These are phyloP conservation scores for Meloidogyne floridensis DNA, from an alignment of 1,140 invertebrate genomes.

Conservation along the genomic window DNA sequence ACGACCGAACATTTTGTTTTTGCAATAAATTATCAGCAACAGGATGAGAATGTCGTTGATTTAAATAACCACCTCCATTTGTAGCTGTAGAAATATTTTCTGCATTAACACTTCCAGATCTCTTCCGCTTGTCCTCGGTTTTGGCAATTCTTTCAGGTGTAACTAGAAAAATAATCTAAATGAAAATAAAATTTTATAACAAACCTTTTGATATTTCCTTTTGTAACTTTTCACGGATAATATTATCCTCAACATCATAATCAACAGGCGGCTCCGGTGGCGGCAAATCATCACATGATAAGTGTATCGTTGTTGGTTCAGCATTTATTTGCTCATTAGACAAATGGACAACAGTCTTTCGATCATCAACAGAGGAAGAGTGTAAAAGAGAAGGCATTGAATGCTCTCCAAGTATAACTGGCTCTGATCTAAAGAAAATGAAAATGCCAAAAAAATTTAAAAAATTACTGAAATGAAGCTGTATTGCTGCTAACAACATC, in stretches of 20 bases:
- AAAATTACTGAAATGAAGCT: not conserved
- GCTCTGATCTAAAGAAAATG: constrained; percentile 6
- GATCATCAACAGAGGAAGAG: not conserved
- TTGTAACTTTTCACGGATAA: not conserved
- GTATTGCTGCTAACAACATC: constrained; percentile 14
- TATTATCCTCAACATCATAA: constrained; percentile 50
- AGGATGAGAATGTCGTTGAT: not conserved
- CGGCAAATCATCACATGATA: constrained; percentile 36
- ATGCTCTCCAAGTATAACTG: not conserved
- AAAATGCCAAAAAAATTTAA: not conserved
- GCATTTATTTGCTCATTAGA: not conserved
- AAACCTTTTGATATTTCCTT: not conserved
- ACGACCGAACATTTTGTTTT: not conserved
- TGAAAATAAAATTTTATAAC: not conserved
- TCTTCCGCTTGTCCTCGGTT: not conserved
- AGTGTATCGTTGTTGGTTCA: not conserved
- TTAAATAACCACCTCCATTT: not conserved
- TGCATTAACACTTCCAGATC: not conserved
- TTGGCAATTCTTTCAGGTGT: not conserved
- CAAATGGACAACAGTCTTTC: not conserved
- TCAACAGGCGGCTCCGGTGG: constrained; percentile 65
- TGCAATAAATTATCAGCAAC: not conserved
- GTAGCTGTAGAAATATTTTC: not conserved
- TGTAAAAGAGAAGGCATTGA: not conserved
- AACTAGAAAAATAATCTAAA: not conserved